Base-by-base conservation (phyloP, 53 echinoderm and acorn worm species). In the Echinarachnius parma region DNA sequence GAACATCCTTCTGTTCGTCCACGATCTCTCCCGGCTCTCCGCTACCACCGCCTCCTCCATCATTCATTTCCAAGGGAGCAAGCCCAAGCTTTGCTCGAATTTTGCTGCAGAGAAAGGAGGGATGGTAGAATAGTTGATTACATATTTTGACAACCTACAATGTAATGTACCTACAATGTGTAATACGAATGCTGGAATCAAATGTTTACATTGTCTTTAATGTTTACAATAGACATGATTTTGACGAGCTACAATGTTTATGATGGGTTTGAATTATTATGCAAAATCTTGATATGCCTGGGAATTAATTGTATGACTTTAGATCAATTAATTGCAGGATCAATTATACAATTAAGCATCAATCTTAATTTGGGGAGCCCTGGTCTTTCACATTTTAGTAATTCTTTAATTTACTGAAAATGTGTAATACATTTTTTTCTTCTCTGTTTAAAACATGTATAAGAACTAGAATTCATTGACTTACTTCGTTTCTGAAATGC, bases 401-500 rank as follows among this genome's bases (percentile, higher is more conserved):
- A n/a, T n/a, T n/a, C n/a, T n/a, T n/a, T n/a, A n/a, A n/a, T n/a
- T n/a, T n/a, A n/a, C n/a, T n/a, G n/a, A n/a, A n/a, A n/a, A n/a
- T n/a, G n/a, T n/a, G n/a, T n/a, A n/a, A n/a, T n/a, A 11, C 1
- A 32, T 2, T 59, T 31, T 59, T 59, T 49, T 22, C 32, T 31
- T 32, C 21, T 49, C 7, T 49, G 1, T 11, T n/a, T 31, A 20
- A 8, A 31, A 59, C 5, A 59, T 59, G 31, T 21, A 59, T 9
- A 5, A 21, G 30, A 13, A 30, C 31, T 16, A 18, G 34, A 59
- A 63, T 27, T 29, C 16, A 36, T n/a, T 52, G 27, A 83, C 93
- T 88, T 61, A 93, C 93, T 93, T 93, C 31, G 93, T 93, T 55
- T 89, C 93, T 37, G 46, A 86, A 60, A 93, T 90, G 71, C 89